phyloP scores from a whole-genome alignment of 2,797 vertebrate genomes.

The Etheostoma perlongum region DNA sequence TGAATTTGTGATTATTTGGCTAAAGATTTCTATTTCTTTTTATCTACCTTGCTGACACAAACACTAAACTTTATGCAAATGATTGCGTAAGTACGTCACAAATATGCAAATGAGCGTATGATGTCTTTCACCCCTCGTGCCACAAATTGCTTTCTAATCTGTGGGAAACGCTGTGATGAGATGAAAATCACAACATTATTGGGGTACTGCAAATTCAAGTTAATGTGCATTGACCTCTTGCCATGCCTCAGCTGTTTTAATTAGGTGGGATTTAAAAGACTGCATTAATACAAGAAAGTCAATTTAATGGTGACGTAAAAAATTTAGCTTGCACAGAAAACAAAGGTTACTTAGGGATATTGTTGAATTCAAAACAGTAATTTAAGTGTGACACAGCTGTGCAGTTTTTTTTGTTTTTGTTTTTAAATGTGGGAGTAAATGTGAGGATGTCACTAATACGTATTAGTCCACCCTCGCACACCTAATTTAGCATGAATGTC shows the following conservation, averaged over 20 bases:
- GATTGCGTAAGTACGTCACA: too few relatives aligned
- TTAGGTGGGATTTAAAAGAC: not conserved
- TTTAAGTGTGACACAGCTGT: not conserved
- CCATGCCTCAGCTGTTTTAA: not conserved
- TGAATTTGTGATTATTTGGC: too few relatives aligned
- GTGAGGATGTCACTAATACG: not conserved
- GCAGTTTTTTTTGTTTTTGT: not conserved
- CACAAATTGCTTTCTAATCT: too few relatives aligned
- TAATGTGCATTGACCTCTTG: not conserved
- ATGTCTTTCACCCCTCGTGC: too few relatives aligned
- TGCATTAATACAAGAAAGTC: not conserved
- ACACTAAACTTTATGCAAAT: too few relatives aligned
- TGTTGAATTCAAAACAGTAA: not conserved
- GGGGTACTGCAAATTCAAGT: not conserved
- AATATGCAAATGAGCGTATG: too few relatives aligned
- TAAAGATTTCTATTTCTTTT: too few relatives aligned
- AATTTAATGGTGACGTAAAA: not conserved
- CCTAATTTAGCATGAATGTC: not conserved
- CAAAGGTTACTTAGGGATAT: not conserved
- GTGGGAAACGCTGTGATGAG: not conserved
- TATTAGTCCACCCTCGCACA: not conserved
- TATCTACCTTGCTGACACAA: too few relatives aligned
- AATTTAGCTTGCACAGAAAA: not conserved
- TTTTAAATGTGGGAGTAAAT: too few relatives aligned
- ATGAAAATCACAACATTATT: not conserved